Evolutionary conservation across 2,888 invertebrate genomes (phyloP), one percentile per base, ranked within the genome.

Genomic region (Plagiodera versicolora): DNA sequence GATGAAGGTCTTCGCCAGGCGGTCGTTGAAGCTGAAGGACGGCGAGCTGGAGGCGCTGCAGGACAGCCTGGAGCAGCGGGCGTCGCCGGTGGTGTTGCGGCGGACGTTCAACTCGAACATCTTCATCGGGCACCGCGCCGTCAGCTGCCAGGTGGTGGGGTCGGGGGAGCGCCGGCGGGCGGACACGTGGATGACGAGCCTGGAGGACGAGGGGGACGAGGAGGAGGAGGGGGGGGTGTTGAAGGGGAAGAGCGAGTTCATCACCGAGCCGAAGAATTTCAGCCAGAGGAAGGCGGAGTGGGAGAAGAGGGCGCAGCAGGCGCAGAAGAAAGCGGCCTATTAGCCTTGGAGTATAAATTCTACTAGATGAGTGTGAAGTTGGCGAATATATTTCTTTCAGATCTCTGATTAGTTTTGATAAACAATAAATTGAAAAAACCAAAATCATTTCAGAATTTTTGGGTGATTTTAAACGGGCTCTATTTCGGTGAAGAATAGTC

Each of bases 21-120:
- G 91, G 59, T 92, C 91, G n/a, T 80, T 92, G 0, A 92, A 92
- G 80, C 81, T 90, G n/a, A 90, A 89, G 80, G 90, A 91, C 70
- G 80, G 81, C 3, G 90, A 90, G 70, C 83, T 82, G 0, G 86
- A 86, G 60, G 80, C 79, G 45, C 79, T 89, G 63, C 85, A 86
- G 65, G 83, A 85, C 0, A 81, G 82, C 30, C 81, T 81, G 17
- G 81, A 82, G 24, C 24, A 24, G 6, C 24, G 24, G 24, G 6
- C 24, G 24, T 67, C 67, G 0, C 67, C 67, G 4, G 78, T 79
- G 3, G 73, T 74, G 2, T 61, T 79, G 11, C 67, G 79, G 19
- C 75, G 78, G 60, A 70, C 74, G 55, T 61, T 70, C 52, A 70
- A 71, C 58, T 74, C 72, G 24, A 76, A 76, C 56, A 72, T 75